phyloP scores from a whole-genome alignment of 1,140 invertebrate genomes.

The Penaeus japonicus region DNA sequence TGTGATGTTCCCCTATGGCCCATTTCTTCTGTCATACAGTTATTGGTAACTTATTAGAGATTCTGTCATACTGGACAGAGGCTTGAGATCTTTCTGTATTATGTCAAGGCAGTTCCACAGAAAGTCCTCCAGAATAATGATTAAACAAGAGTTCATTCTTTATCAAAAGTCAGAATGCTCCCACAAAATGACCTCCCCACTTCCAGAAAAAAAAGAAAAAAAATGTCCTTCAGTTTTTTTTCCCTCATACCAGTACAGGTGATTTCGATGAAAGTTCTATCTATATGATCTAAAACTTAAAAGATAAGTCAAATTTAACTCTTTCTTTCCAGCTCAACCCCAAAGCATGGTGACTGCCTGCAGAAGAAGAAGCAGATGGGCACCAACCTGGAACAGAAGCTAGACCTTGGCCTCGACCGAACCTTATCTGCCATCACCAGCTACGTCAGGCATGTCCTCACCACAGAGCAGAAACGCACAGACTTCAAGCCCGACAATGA shows the following conservation, averaged over 20 bases:
- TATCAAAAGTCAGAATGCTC: background rate
- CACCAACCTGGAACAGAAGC: slow-evolving; percentile 89
- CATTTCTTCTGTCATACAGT: too few relatives aligned
- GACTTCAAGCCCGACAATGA: slow-evolving; percentile 92
- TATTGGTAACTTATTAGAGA: too few relatives aligned
- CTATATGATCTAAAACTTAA: too few relatives aligned
- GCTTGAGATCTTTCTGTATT: background rate
- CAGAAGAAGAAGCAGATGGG: slow-evolving; percentile 85
- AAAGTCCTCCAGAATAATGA: too few relatives aligned
- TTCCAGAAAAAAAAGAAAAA: background rate
- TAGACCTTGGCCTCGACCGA: slow-evolving; percentile 87
- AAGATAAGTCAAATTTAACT: too few relatives aligned
- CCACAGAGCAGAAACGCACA: slow-evolving; percentile 93
- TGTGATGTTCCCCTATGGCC: too few relatives aligned
- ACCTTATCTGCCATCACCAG: slow-evolving; percentile 86
- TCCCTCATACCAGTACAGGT: background rate
- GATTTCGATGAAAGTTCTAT: too few relatives aligned
- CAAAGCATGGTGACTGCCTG: slow-evolving; percentile 86
- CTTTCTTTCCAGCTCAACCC: slow-evolving; percentile 75
- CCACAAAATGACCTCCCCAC: background rate
- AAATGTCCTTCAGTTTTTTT: background rate
- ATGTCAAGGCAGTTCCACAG: too few relatives aligned
- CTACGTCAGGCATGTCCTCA: slow-evolving; percentile 90
- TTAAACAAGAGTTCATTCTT: too few relatives aligned
- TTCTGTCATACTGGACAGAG: too few relatives aligned